Conservation (phyloP, 2,888 invertebrate species). For the Eupithecia centaureata region DNA sequence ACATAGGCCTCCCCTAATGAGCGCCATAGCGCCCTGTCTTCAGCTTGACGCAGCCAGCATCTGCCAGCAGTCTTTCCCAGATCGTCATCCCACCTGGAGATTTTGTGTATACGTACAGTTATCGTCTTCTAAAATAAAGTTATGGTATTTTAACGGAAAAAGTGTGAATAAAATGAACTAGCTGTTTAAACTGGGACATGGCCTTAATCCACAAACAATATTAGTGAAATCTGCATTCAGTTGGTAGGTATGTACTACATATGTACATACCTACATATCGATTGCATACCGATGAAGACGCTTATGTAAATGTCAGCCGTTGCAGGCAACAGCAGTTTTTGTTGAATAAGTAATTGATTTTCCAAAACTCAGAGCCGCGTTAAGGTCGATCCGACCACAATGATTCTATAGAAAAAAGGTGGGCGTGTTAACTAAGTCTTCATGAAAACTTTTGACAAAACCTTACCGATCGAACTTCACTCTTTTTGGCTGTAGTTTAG, state of each 20-base stretch:
- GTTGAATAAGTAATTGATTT: not conserved
- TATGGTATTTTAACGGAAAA: no score
- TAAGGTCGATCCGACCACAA: no score
- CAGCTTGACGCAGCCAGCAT: no score
- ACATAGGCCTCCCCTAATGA: no score
- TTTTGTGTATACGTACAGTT: no score
- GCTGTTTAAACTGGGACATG: conserved; percentile 8
- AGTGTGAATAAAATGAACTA: conserved; percentile 1
- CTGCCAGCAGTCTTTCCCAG: no score
- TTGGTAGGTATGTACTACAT: conserved; percentile 30
- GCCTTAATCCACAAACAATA: conserved; percentile 44
- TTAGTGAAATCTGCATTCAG: conserved; percentile 43
- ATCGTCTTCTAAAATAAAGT: not conserved
- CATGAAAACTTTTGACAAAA: not conserved
- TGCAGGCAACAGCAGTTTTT: conserved; percentile 16
- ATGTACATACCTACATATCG: conserved; percentile 30
- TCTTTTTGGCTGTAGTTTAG: not conserved
- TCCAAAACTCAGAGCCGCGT: no score
- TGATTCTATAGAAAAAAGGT: no score
- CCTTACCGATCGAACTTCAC: not conserved
- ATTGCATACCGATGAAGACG: conserved; percentile 42
- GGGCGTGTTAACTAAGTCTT: not conserved
- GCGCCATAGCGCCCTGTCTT: no score
- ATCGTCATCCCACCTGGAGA: no score
- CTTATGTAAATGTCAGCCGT: conserved; percentile 36